phyloP scores from a whole-genome alignment of 2,113 vertebrate species.

The Hymenochirus boettgeri region DNA sequence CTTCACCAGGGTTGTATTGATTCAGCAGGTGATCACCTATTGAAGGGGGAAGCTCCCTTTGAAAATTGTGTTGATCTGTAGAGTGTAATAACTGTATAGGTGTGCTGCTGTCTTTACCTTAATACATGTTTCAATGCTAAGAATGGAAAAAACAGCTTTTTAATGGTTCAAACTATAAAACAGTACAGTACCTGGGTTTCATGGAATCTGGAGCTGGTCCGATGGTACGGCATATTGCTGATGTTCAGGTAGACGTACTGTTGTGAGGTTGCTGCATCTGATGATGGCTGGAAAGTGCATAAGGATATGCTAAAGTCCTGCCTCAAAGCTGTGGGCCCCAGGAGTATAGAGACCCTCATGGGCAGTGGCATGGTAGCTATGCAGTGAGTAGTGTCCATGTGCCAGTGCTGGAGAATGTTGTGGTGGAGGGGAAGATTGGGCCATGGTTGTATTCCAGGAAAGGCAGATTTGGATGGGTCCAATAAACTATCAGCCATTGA shows the following conservation, averaged over 20 bases:
- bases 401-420: constrained; percentile 64
- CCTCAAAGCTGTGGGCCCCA: constrained; percentile 62
- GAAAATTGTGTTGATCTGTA: too few relatives aligned
- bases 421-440: constrained; percentile 65
- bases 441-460: constrained; percentile 76
- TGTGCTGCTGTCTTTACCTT: too few relatives aligned
- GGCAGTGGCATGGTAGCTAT: constrained; percentile 62
- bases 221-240: constrained; percentile 64
- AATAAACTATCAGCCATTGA: constrained; percentile 75
- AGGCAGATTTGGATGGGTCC: constrained; percentile 78
- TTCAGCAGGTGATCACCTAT: too few relatives aligned
- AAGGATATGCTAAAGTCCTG: constrained; percentile 71
- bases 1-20: too few relatives aligned
- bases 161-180: too few relatives aligned
- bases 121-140: too few relatives aligned
- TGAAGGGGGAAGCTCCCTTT: too few relatives aligned
- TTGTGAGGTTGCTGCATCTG: constrained; percentile 53
- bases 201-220: constrained; percentile 53
- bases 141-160: too few relatives aligned
- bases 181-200: constrained; percentile 64
- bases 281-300: constrained; percentile 57
- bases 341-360: constrained; percentile 54
- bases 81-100: too few relatives aligned
- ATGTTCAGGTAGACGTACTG: constrained; percentile 72
- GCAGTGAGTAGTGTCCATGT: constrained; percentile 67